Conservation (phyloP, 2,113 vertebrate species). For the Henicopernis longicauda region DNA sequence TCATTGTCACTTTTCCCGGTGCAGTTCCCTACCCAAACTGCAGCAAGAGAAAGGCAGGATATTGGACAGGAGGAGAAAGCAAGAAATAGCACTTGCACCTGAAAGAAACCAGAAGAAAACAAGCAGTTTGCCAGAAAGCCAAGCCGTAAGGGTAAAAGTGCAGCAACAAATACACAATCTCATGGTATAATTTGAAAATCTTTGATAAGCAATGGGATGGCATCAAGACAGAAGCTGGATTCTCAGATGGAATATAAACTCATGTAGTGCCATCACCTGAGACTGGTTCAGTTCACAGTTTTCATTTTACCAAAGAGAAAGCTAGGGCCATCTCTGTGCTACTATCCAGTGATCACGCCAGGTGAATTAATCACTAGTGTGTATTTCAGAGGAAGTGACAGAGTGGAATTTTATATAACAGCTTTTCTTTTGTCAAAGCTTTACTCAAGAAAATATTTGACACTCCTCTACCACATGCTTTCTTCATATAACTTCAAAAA, state of each 20-base stretch:
- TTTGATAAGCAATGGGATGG: neutral
- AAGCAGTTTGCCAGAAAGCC: conserved; percentile 46
- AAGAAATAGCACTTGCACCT: conserved; percentile 64
- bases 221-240: neutral
- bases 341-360: neutral
- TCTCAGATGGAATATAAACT: neutral
- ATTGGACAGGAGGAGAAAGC: conserved; percentile 56
- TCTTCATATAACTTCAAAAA: neutral
- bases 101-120: conserved; percentile 70
- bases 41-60: conserved; percentile 55
- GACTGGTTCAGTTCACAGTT: neutral
- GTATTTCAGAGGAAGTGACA: neutral
- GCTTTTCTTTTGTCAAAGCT: neutral
- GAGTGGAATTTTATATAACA: neutral
- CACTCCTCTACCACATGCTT: neutral
- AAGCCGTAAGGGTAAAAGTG: neutral
- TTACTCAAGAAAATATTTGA: neutral
- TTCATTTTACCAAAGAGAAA: neutral
- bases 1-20: conserved; percentile 12
- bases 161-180: neutral
- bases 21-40: conserved; percentile 55
- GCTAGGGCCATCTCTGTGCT: neutral
- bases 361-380: neutral
- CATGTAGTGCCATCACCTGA: neutral
- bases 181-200: neutral